These are phyloP conservation scores for Nyctalus aviator DNA, from an alignment of 2,797 vertebrate species.

Conservation along the genomic window DNA sequence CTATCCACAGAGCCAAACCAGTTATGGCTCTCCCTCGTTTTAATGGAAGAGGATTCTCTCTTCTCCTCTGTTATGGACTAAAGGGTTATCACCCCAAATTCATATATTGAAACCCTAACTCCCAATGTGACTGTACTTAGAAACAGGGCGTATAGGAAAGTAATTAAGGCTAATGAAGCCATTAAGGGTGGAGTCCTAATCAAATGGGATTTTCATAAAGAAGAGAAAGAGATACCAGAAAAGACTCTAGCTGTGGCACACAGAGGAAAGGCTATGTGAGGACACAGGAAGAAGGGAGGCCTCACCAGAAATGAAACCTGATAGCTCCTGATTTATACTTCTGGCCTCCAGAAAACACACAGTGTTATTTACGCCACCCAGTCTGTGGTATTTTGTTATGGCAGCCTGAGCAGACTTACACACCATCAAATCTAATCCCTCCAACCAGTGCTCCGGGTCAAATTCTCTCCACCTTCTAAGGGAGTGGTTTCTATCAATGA, in stretches of 20 bases:
- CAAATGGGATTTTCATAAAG: not conserved
- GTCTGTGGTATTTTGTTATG: not conserved
- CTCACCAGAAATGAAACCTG: not conserved
- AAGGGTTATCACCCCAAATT: not conserved
- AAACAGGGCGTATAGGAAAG: not conserved
- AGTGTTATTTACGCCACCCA: not conserved
- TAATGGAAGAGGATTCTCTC: conserved; percentile 17
- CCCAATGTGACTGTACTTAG: not conserved
- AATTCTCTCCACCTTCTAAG: conserved; percentile 5
- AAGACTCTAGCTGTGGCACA: not conserved
- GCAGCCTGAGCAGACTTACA: not conserved
- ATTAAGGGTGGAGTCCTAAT: not conserved
- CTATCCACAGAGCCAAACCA: no score
- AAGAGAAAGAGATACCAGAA: not conserved
- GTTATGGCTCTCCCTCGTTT: not conserved
- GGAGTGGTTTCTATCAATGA: not conserved
- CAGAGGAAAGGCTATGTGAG: not conserved
- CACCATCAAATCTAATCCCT: not conserved
- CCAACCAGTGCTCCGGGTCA: not conserved
- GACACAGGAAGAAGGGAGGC: not conserved
- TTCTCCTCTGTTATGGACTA: not conserved
- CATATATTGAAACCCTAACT: not conserved
- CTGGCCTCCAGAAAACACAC: not conserved
- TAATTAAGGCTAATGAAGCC: not conserved
- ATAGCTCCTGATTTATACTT: not conserved